These are phyloP conservation scores for Coenobita brevimanus DNA, from an alignment of 1,140 invertebrate genomes.

Conservation along the genomic window DNA sequence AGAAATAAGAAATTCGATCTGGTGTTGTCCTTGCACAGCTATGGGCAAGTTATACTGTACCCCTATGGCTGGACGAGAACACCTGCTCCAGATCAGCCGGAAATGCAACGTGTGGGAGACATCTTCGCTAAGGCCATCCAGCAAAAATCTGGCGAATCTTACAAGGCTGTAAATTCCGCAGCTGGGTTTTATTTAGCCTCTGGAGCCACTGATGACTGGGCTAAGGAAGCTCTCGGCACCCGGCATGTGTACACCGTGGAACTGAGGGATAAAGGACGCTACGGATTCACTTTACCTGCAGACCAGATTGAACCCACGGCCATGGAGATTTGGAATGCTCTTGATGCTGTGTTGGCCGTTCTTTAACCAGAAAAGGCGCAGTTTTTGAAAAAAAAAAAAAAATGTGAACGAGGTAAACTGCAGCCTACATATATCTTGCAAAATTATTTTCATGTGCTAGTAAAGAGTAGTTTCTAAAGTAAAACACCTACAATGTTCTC, in stretches of 20 bases:
- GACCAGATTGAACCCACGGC: slow-evolving; percentile 81
- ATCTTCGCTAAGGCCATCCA: background rate
- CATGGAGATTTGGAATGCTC: slow-evolving; percentile 82
- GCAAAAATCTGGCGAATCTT: background rate
- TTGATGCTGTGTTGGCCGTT: too few species aligned
- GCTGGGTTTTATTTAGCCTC: slow-evolving; percentile 70
- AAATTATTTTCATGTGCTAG: too few species aligned
- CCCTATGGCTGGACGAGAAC: slow-evolving; percentile 78
- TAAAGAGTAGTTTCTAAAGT: too few species aligned
- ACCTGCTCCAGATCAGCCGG: background rate
- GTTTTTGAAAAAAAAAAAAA: too few species aligned
- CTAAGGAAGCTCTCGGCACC: slow-evolving; percentile 71
- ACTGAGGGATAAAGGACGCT: slow-evolving; percentile 80
- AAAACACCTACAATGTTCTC: too few species aligned
- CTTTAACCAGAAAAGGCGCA: too few species aligned
- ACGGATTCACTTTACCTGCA: slow-evolving; percentile 83
- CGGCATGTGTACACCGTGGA: slow-evolving; percentile 81
- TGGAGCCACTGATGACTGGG: slow-evolving; percentile 75
- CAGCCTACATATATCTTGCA: too few species aligned
- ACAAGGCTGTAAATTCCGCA: slow-evolving; percentile 60
- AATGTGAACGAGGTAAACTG: too few species aligned
- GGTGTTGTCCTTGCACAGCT: slow-evolving; percentile 90
- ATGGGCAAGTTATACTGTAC: slow-evolving; percentile 88
- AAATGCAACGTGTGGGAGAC: background rate
- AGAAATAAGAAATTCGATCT: slow-evolving; percentile 76